Evolutionary conservation across 2,113 vertebrate genomes (phyloP).

Genomic region (Regulus satrapa): DNA sequence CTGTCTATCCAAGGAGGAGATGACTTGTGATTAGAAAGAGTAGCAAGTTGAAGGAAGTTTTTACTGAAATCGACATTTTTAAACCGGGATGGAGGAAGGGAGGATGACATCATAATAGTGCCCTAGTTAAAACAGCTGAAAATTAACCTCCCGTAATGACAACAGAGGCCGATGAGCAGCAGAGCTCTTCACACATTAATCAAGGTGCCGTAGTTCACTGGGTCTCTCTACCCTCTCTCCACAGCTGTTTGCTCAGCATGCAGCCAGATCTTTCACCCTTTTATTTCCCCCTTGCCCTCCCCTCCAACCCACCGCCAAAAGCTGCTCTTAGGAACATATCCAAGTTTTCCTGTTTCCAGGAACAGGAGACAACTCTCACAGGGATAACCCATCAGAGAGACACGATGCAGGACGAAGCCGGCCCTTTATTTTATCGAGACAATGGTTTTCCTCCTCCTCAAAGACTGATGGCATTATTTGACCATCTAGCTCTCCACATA

Average conservation of each 20-base stretch:
- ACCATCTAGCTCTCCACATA: background rate
- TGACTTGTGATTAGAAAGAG: background rate
- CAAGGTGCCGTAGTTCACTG: background rate
- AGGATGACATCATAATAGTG: background rate
- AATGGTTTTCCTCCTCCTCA: background rate
- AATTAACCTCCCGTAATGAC: slow-evolving; percentile 3
- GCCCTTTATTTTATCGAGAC: background rate
- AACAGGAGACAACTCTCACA: background rate
- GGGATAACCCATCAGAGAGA: accelerated
- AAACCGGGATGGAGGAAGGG: background rate
- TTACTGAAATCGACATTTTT: background rate
- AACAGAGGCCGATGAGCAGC: background rate
- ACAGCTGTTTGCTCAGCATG: background rate
- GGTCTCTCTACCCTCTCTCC: background rate
- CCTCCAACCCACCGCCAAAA: background rate
- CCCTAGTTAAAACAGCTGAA: slow-evolving; percentile 32
- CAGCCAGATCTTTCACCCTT: background rate
- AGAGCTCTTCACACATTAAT: slow-evolving; percentile 10
- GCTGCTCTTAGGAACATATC: background rate
- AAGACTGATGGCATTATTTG: background rate
- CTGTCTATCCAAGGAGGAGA: background rate
- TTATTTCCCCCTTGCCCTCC: background rate
- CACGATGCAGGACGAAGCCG: background rate
- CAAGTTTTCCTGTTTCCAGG: background rate
- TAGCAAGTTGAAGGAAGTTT: background rate